Conservation (phyloP, 2,888 invertebrate genomes). For the Tiphia femorata region DNA sequence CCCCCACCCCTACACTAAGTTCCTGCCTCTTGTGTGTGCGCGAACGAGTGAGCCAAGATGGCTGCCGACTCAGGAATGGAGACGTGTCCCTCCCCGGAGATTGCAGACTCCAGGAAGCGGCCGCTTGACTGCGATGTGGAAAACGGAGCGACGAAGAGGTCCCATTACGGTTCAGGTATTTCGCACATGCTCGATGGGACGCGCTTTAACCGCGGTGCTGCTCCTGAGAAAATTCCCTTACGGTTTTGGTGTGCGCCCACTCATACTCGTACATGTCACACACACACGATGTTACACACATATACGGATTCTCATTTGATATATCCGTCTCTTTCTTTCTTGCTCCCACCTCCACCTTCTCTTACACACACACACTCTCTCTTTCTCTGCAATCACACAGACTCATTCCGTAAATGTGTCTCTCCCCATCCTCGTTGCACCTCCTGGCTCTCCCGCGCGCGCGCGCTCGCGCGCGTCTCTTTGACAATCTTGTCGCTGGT, state of each 20-base stretch:
- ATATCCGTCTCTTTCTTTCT: conserved; percentile 1
- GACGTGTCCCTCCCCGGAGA: conserved; percentile 94
- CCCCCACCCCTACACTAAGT: conserved; percentile 3
- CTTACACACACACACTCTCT: background rate
- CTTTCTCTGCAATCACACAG: no score
- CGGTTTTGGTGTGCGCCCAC: background rate
- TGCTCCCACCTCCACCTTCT: background rate
- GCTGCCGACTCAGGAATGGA: conserved; percentile 94
- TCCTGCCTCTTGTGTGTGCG: conserved; percentile 45
- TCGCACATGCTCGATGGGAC: conserved; percentile 18
- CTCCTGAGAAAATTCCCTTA: background rate
- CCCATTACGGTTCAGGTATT: conserved; percentile 90
- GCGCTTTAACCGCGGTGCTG: conserved; percentile 11
- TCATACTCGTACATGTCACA: background rate
- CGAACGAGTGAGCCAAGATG: conserved; percentile 75
- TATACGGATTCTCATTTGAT: no score
- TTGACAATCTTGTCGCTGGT: conserved; percentile 42
- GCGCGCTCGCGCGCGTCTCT: conserved; percentile 22
- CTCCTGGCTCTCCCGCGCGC: conserved; percentile 5
- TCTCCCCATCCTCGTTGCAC: background rate
- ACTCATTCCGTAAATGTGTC: no score
- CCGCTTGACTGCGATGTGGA: conserved; percentile 89
- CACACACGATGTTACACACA: conserved; percentile 11
- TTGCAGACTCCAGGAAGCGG: conserved; percentile 90
- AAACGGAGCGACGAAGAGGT: conserved; percentile 90